Base-by-base conservation (phyloP, 2,888 invertebrate genomes). In the Agrotis clavis region DNA sequence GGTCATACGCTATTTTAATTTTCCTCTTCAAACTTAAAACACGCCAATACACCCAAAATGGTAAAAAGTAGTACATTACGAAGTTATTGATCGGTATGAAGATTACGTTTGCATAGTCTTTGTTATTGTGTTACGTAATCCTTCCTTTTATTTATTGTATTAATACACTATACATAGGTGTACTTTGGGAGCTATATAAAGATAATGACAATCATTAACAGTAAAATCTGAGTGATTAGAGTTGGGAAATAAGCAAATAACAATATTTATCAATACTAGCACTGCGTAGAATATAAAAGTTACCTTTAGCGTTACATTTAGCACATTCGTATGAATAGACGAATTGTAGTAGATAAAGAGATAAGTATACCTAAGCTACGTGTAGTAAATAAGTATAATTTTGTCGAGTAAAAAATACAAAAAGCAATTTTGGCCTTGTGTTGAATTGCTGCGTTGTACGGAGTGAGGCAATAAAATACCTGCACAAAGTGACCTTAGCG, bases 401-500 rank as follows among this genome's bases (percentile, higher is more conserved):
- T 88, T 86, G 87, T 83, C 77, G 81, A 77, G 83, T 87, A 90
- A 91, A 92, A 91, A 88, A 91, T 87, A 90, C 88, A 91, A 92
- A 92, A 93, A 91, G 90, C 91, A 91, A 91, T 93, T 92, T 90
- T 87, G 92, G 92, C 95, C 95, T 95, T 94, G 95, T 90, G 89
- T 93, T 90, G 92, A 91, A 94, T 93, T 92, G 92, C 92, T 91
- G 86, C 90, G 92, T 91, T 90, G 91, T 91, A 91, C 88, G 70
- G 87, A 90, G 91, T 94, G 94, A 92, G 89, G 94, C 93, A 94
- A 94, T 94, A 91, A 93, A 92, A 94, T 93, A 92, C 91, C 92
- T 92, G 92, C 91, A 93, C 91, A 91, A 92, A 91, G 85, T 92
- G 95, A 94, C 95, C 95, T 95, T 94, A 94, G 91, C 91, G 89